Conservation (phyloP, 2,888 invertebrate species). For the Diaperis boleti region DNA sequence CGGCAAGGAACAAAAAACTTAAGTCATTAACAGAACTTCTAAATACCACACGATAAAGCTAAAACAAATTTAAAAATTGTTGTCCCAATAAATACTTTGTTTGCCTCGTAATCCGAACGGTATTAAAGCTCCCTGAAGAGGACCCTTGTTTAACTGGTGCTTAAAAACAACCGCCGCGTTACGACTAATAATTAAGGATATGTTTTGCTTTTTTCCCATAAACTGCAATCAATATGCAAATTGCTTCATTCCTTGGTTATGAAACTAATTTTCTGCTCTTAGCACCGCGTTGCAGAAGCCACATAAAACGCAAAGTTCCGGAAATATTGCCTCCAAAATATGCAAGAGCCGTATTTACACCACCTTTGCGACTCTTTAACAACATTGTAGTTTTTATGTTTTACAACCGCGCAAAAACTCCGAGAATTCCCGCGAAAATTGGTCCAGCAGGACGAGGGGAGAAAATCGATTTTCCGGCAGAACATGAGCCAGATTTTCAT, state of each 20-base stretch:
- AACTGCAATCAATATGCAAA: conserved; percentile 28
- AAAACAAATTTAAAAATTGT: too few relatives aligned
- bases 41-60: too few relatives aligned
- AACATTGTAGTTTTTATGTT: conserved; percentile 22
- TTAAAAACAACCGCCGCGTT: neutral
- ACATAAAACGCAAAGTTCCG: too few relatives aligned
- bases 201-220: neutral
- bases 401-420: neutral
- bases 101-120: neutral
- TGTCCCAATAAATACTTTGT: conserved; percentile 1
- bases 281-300: neutral
- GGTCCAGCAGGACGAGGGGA: conserved; percentile 4
- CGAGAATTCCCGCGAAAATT: conserved; percentile 19
- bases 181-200: conserved; percentile 7
- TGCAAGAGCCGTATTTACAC: conserved; percentile 2
- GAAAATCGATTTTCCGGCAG: conserved; percentile 23
- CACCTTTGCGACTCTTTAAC: conserved; percentile 7
- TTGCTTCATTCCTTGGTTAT: conserved; percentile 2
- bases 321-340: too few relatives aligned
- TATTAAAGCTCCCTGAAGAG: conserved; percentile 6
- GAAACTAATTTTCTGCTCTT: conserved; percentile 24
- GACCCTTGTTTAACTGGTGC: conserved; percentile 1
- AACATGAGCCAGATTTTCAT: conserved; percentile 31
- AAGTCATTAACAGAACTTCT: too few relatives aligned
- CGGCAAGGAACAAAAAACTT: too few relatives aligned